A percentile compares a stretch with the other conserved stretches of the same genome.
These are phyloP conservation scores for Drosophila mauritiana DNA, from an alignment of 1,140 invertebrate species.

Conservation along the genomic window DNA sequence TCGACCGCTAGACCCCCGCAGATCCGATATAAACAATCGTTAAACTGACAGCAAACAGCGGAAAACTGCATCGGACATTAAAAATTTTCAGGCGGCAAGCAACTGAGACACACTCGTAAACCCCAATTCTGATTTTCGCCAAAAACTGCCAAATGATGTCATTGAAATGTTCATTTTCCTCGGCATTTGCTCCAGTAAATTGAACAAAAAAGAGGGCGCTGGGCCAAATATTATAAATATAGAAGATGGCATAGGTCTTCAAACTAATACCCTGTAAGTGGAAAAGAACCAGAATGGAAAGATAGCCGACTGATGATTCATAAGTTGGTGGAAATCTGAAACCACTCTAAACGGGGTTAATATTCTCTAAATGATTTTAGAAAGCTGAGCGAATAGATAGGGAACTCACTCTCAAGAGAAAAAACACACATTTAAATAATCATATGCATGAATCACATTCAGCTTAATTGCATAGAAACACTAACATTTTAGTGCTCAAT, in stretches of 20 bases:
- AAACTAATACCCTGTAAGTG: conserved; percentile 41
- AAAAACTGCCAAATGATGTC: conserved; percentile 48
- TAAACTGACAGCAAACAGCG: conserved; percentile 18
- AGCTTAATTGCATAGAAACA: background rate
- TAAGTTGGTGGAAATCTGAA: background rate
- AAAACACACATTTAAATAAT: background rate
- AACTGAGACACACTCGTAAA: conserved; percentile 14
- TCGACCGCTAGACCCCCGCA: conserved; percentile 9
- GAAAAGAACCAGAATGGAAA: conserved; percentile 25
- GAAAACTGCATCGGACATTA: conserved; percentile 23
- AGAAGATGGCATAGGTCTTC: conserved; percentile 69
- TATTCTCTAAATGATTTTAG: conserved; percentile 14
- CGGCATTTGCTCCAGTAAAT: conserved; percentile 61
- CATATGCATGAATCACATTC: background rate
- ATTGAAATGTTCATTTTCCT: conserved; percentile 50
- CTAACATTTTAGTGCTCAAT: background rate
- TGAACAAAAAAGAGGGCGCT: conserved; percentile 59
- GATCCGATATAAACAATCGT: conserved; percentile 49
- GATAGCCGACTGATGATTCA: conserved; percentile 24
- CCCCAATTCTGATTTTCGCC: background rate
- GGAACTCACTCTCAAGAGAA: too few species aligned
- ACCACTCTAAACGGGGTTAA: background rate
- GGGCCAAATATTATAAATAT: conserved; percentile 70
- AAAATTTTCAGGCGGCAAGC: conserved; percentile 3
- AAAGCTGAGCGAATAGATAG: conserved; percentile 12